phyloP scores from a whole-genome alignment of 2,797 vertebrate genomes.

The Anguilla obscura region DNA sequence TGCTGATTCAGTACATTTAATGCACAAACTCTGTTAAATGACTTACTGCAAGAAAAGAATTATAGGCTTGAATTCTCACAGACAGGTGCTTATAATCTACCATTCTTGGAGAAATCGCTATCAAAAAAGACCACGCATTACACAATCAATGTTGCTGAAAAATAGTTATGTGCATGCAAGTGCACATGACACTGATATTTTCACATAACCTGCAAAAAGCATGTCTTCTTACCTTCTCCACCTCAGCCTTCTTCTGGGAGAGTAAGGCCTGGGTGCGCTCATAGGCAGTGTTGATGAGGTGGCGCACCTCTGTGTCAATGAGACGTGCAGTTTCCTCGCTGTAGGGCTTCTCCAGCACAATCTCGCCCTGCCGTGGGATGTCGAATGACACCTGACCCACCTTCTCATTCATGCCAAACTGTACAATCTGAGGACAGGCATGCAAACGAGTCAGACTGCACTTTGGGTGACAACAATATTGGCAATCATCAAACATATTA shows the following conservation, averaged over 20 bases:
- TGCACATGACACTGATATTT: too few relatives aligned
- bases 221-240: slow-evolving; percentile 83
- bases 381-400: slow-evolving; percentile 97
- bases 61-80: too few relatives aligned
- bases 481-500: not conserved
- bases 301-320: slow-evolving; percentile 88
- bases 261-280: slow-evolving; percentile 79
- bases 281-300: slow-evolving; percentile 83
- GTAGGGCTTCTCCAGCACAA: slow-evolving; percentile 94
- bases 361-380: slow-evolving; percentile 88
- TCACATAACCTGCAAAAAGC: too few relatives aligned
- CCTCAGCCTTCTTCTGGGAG: slow-evolving; percentile 80
- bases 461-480: not conserved
- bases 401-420: slow-evolving; percentile 95
- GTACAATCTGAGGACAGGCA: slow-evolving; percentile 80
- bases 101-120: too few relatives aligned
- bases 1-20: too few relatives aligned
- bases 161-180: too few relatives aligned
- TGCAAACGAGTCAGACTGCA: not conserved
- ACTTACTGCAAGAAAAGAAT: too few relatives aligned
- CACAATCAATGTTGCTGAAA: too few relatives aligned
- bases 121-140: too few relatives aligned
- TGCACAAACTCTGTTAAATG: too few relatives aligned
- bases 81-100: too few relatives aligned
- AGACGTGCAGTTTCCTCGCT: slow-evolving; percentile 91